A percentile compares a stretch with the other conserved stretches of the same genome.
Evolutionary conservation across 2,888 invertebrate genomes (phyloP).

Genomic region (Protodeltote pygarga): DNA sequence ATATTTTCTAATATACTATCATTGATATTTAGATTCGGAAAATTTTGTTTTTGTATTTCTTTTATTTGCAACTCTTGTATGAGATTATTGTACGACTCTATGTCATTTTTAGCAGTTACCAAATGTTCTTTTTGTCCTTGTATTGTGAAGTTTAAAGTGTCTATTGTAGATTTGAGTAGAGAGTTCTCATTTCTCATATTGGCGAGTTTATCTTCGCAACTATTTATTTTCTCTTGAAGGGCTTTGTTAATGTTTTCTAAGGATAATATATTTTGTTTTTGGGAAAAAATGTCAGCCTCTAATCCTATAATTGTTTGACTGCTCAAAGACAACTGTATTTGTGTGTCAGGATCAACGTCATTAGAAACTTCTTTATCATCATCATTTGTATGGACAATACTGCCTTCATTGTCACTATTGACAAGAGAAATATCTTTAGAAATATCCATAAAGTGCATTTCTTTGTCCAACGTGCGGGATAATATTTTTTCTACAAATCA

Average conservation of each 20-base stretch:
- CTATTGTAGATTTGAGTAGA: conserved; percentile 64
- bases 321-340: conserved; percentile 61
- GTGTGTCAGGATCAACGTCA: conserved; percentile 55
- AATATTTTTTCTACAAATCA: conserved; percentile 55
- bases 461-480: conserved; percentile 54
- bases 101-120: conserved; percentile 61
- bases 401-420: conserved; percentile 70
- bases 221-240: conserved; percentile 57
- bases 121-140: conserved; percentile 64
- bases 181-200: conserved; percentile 65
- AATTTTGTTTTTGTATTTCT: conserved; percentile 58
- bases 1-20: conserved; percentile 65
- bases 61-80: conserved; percentile 72
- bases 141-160: conserved; percentile 67
- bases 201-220: conserved; percentile 59
- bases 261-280: conserved; percentile 61
- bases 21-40: conserved; percentile 50
- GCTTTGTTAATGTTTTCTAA: conserved; percentile 66
- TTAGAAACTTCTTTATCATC: conserved; percentile 51
- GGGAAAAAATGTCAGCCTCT: conserved; percentile 60
- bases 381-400: conserved; percentile 53
- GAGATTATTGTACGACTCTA: conserved; percentile 65
- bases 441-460: conserved; percentile 66
- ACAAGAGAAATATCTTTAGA: conserved; percentile 72
- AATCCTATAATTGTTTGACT: conserved; percentile 63